phyloP scores from a whole-genome alignment of 2,797 vertebrate genomes.

The Sternotherus odoratus region DNA sequence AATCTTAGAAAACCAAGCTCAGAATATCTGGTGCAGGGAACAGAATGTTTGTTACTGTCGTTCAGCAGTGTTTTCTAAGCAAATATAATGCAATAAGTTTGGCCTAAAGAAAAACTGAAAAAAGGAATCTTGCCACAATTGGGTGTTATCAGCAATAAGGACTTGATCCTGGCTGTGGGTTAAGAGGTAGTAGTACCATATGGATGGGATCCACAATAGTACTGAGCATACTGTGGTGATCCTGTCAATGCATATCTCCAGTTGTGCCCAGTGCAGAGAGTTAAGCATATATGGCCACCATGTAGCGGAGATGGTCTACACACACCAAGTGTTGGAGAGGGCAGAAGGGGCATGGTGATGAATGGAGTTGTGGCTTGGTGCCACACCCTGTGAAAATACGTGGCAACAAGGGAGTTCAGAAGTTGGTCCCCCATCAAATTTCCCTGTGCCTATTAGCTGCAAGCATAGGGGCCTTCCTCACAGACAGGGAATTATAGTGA shows the following conservation, averaged over 20 bases:
- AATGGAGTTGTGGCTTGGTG: neutral
- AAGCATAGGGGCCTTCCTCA: neutral
- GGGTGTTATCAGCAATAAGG: neutral
- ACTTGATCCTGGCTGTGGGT: neutral
- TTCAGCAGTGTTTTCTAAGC: conserved; percentile 37
- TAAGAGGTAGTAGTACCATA: neutral
- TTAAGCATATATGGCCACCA: neutral
- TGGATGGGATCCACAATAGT: neutral
- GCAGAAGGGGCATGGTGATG: neutral
- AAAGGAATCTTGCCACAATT: neutral
- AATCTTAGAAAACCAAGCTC: too few species aligned
- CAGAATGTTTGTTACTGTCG: neutral
- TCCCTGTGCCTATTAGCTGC: neutral
- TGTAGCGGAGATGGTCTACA: neutral
- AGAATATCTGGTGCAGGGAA: too few species aligned
- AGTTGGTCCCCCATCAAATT: neutral
- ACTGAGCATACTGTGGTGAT: neutral
- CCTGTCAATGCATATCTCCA: neutral
- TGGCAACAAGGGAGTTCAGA: neutral
- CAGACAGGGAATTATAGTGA: neutral
- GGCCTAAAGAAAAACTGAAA: neutral
- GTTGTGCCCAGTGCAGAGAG: neutral
- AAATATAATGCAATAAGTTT: neutral
- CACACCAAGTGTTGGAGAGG: neutral
- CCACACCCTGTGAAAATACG: neutral